Conservation (phyloP, 2,113 vertebrate genomes). For the Phaethon lepturus region DNA sequence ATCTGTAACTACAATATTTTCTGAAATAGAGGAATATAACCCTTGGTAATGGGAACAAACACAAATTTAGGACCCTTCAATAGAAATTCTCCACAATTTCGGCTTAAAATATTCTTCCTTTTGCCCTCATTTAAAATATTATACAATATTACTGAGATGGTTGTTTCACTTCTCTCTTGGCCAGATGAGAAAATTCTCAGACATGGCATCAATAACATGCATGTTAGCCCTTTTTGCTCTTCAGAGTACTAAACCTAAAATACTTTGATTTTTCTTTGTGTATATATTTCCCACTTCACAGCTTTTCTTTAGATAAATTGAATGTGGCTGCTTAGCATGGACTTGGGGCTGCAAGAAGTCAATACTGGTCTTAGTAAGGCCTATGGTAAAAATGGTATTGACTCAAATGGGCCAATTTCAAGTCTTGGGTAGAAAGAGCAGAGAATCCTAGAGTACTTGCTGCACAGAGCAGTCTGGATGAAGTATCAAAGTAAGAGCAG, state of each 20-base stretch:
- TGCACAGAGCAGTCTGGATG: background rate
- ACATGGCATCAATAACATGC: background rate
- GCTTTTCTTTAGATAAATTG: constrained; percentile 2
- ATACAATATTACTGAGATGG: background rate
- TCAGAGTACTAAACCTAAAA: background rate
- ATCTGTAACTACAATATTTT: constrained; percentile 29
- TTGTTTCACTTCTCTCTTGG: background rate
- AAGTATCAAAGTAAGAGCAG: background rate
- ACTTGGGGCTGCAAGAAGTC: background rate
- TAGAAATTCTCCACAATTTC: background rate
- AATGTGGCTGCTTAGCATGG: background rate
- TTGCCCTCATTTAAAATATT: background rate
- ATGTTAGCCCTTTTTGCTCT: background rate
- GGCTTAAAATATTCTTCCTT: background rate
- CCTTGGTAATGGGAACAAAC: constrained; percentile 1
- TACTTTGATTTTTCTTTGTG: background rate
- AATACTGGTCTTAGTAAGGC: background rate
- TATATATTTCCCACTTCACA: background rate
- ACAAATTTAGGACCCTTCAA: background rate
- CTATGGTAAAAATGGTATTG: background rate
- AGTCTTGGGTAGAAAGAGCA: background rate
- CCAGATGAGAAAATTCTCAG: background rate
- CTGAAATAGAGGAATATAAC: constrained; percentile 7
- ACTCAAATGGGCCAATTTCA: background rate
- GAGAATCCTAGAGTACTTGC: background rate